Conservation (phyloP, 2,888 invertebrate genomes). For the Zelleria hepariella region DNA sequence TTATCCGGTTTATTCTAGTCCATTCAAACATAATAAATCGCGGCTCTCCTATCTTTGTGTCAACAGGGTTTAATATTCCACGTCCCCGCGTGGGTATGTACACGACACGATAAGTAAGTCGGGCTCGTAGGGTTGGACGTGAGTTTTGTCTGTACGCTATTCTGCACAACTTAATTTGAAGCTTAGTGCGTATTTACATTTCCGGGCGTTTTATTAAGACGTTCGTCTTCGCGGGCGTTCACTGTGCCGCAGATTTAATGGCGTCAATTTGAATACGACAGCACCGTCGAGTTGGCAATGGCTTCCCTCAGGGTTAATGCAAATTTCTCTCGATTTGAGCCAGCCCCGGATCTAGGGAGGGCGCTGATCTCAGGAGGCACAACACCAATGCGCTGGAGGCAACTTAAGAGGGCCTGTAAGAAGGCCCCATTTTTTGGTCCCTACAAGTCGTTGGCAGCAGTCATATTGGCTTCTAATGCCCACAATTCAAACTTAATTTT, state of each 20-base stretch:
- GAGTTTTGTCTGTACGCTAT: neutral
- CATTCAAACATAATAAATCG: neutral
- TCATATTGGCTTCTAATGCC: too few relatives aligned
- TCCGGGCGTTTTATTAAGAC: neutral
- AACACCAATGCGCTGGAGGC: too few relatives aligned
- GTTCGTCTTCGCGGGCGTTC: conserved; percentile 7
- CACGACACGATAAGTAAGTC: neutral
- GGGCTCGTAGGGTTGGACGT: neutral
- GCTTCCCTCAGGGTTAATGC: conserved; percentile 34
- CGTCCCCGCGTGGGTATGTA: too few relatives aligned
- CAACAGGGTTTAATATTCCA: neutral
- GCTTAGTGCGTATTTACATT: neutral
- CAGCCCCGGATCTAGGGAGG: too few relatives aligned
- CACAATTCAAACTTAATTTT: too few relatives aligned
- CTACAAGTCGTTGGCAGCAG: too few relatives aligned
- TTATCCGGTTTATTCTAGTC: neutral
- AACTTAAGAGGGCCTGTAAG: too few relatives aligned
- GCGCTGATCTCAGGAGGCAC: too few relatives aligned
- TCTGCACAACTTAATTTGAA: neutral
- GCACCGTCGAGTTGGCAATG: conserved; percentile 36
- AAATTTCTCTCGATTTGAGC: conserved; percentile 31
- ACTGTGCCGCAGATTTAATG: conserved; percentile 39
- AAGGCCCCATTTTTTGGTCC: too few relatives aligned
- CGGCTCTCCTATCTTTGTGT: conserved; percentile 13
- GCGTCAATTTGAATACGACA: conserved; percentile 51